Evolutionary conservation across 2,888 invertebrate species (phyloP).

Genomic region (Leptinotarsa haldemani): DNA sequence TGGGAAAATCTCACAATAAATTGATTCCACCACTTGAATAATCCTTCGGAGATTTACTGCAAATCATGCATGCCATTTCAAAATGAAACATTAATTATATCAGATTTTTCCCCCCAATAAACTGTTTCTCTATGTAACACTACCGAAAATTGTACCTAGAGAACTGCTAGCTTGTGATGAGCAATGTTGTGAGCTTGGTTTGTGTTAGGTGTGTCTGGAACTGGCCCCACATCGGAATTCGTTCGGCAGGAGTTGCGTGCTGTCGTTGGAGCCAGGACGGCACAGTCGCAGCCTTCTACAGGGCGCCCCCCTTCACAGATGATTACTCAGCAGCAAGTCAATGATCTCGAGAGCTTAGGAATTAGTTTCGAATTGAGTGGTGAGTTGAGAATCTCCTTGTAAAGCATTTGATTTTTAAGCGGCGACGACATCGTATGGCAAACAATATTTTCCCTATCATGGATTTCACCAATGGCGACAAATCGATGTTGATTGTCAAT

Average conservation of each 20-base stretch:
- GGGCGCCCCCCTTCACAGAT: constrained; percentile 53
- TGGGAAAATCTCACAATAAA: too few species aligned
- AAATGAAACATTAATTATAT: constrained; percentile 15
- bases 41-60: not conserved
- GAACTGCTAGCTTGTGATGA: constrained; percentile 31
- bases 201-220: constrained; percentile 68
- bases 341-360: constrained; percentile 78
- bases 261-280: constrained; percentile 85
- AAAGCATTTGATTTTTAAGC: not conserved
- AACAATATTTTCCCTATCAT: not conserved
- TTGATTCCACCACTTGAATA: too few species aligned
- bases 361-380: constrained; percentile 78
- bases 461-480: not conserved
- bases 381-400: constrained; percentile 58
- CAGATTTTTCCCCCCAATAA: too few species aligned
- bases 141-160: constrained; percentile 26
- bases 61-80: constrained; percentile 17
- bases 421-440: not conserved
- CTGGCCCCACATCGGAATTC: constrained; percentile 82
- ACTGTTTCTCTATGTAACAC: constrained; percentile 4
- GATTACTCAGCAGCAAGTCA: constrained; percentile 62
- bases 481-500: not conserved
- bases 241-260: constrained; percentile 92
- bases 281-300: constrained; percentile 63
- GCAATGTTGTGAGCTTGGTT: constrained; percentile 44